A percentile compares a stretch with the other conserved stretches of the same genome.
phyloP scores from a whole-genome alignment of 2,113 vertebrate species.

The Pipa parva region DNA sequence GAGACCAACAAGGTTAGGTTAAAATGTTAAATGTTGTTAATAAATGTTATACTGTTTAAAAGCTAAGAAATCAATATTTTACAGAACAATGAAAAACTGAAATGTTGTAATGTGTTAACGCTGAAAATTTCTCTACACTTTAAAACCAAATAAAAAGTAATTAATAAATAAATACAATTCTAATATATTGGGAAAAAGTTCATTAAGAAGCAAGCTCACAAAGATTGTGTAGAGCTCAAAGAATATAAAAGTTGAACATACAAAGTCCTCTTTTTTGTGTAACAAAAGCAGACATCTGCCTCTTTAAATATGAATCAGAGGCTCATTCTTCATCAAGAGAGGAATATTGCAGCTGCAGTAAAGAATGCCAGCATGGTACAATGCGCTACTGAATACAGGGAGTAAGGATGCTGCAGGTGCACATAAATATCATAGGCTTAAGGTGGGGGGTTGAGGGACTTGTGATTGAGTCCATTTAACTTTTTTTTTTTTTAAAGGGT shows the following conservation, averaged over 20 bases:
- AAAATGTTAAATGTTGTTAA: too few relatives aligned
- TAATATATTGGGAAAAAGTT: neutral
- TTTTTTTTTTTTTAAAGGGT: too few relatives aligned
- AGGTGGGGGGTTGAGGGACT: neutral
- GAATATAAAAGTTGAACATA: conserved; percentile 41
- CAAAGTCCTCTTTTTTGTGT: conserved; percentile 55
- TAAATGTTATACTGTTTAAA: too few relatives aligned
- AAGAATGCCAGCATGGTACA: conserved; percentile 33
- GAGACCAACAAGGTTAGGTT: too few relatives aligned
- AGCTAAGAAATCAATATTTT: too few relatives aligned
- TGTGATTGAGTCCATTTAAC: too few relatives aligned
- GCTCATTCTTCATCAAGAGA: conserved; percentile 63
- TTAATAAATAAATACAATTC: too few relatives aligned
- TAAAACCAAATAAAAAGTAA: too few relatives aligned
- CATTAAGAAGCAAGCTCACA: conserved; percentile 46
- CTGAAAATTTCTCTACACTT: too few relatives aligned
- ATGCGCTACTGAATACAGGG: conserved; percentile 48
- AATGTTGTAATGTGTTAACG: too few relatives aligned
- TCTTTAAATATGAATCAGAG: conserved; percentile 69
- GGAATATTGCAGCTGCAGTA: conserved; percentile 62
- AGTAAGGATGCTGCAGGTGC: conserved; percentile 49
- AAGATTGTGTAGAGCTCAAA: conserved; percentile 50
- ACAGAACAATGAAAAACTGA: too few relatives aligned
- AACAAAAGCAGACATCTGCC: conserved; percentile 62
- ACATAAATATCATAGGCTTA: neutral